Base-by-base conservation (phyloP, 1,140 invertebrate genomes). In the Sarcophaga bullata region DNA sequence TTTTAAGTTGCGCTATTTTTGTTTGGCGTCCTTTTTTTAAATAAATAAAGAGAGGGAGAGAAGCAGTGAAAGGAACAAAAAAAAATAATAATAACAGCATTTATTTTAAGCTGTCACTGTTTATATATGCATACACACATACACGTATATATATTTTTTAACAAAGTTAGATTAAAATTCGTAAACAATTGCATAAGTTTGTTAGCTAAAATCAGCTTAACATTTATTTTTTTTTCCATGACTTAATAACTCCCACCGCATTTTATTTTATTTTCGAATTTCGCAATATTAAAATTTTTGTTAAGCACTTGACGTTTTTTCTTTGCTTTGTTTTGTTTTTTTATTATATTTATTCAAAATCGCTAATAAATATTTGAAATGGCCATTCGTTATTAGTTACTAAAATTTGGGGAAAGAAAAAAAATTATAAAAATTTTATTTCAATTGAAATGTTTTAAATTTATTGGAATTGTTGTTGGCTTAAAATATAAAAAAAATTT, bases 181-280 rank as follows among this genome's bases (percentile, higher is more conserved):
- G 17, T 25, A 68, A 68, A 68, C 62, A 68, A 68, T 68, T 68
- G 62, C 62, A 68, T 68, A 68, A 68, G 62, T 68, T 68, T 68
- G 19, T 68, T 25, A 68, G 62, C 62, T 19, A 9, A 68, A 68
- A 68, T 68, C 62, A 68, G 62, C 62, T 68, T 68, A 17, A 25
- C 1, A 19, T 68, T 68, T 58, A 58, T 58, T n/a, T 68, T 68
- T 19, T 68, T 68, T 68, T 19, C 19, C n/a, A 68, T 68, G 62
- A 68, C 15, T 68, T 68, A 68, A 68, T 37, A 37, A 37, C 25
- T 37, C 25, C 25, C 25, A 37, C 25, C 25, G 4, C 25, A 37
- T 37, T 37, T 37, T 37, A 37, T 37, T 37, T 37, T 37, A n/a
- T 68, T 19, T 68, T 68, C 19, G 19, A 8, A 68, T 68, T 2